phyloP scores from a whole-genome alignment of 2,797 vertebrate species.

The Thaleichthys pacificus region DNA sequence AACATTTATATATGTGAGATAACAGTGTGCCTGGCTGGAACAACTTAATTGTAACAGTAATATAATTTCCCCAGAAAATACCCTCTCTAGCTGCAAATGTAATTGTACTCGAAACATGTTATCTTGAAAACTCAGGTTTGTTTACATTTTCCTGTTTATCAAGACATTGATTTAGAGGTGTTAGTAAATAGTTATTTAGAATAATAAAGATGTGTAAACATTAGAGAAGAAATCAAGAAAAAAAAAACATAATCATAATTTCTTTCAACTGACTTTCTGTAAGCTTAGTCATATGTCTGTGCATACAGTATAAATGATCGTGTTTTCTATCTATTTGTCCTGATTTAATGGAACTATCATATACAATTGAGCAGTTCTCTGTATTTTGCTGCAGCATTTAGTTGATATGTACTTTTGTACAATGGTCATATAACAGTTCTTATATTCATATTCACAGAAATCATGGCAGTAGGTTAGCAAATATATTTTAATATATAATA shows the following conservation, averaged over 20 bases:
- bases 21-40: no score
- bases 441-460: constrained; percentile 14
- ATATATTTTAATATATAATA: constrained; percentile 83
- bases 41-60: no score
- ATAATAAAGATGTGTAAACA: no score
- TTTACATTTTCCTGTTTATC: no score
- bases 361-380: constrained; percentile 19
- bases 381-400: constrained; percentile 66
- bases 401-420: constrained; percentile 71
- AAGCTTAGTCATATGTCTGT: constrained; percentile 42
- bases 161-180: no score
- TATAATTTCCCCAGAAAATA: no score
- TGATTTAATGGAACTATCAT: constrained; percentile 2
- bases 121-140: no score
- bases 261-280: constrained; percentile 15
- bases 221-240: constrained; percentile 48
- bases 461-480: constrained; percentile 72
- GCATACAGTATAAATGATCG: constrained; percentile 14
- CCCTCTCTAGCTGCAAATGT: no score
- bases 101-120: no score
- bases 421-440: no score
- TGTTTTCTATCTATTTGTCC: constrained; percentile 38
- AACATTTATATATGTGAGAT: no score
- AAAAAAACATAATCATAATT: constrained; percentile 23
- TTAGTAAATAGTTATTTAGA: no score